Conservation (phyloP, 2,797 vertebrate species). For the Phylloscopus collybita region DNA sequence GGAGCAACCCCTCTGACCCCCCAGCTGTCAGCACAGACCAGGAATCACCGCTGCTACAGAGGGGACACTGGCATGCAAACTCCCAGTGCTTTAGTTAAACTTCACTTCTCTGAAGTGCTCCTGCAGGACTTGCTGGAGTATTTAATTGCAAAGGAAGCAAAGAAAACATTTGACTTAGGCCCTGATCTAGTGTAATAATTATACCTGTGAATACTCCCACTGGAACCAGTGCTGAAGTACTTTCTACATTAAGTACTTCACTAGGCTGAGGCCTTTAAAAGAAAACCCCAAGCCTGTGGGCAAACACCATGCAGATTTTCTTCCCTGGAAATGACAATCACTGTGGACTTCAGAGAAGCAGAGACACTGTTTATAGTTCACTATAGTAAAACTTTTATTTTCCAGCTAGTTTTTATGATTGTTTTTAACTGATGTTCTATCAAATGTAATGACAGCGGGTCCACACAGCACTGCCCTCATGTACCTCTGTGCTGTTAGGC, state of each 20-base stretch:
- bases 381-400: neutral
- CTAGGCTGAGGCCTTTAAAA: neutral
- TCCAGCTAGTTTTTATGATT: neutral
- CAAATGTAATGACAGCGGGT: neutral
- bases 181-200: conserved; percentile 11
- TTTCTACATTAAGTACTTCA: neutral
- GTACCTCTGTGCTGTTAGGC: neutral
- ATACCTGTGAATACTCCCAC: neutral
- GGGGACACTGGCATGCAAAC: neutral
- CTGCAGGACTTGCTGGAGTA: neutral
- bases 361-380: neutral
- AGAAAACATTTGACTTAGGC: neutral
- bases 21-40: neutral
- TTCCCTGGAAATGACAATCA: neutral
- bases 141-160: neutral
- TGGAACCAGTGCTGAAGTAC: neutral
- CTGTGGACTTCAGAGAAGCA: neutral
- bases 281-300: accelerated
- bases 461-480: neutral
- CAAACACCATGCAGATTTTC: neutral
- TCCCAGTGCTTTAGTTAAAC: neutral
- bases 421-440: neutral
- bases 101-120: neutral
- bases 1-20: neutral
- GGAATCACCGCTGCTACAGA: neutral